Conservation (phyloP, 2,113 vertebrate genomes). For the Lophius piscatorius region DNA sequence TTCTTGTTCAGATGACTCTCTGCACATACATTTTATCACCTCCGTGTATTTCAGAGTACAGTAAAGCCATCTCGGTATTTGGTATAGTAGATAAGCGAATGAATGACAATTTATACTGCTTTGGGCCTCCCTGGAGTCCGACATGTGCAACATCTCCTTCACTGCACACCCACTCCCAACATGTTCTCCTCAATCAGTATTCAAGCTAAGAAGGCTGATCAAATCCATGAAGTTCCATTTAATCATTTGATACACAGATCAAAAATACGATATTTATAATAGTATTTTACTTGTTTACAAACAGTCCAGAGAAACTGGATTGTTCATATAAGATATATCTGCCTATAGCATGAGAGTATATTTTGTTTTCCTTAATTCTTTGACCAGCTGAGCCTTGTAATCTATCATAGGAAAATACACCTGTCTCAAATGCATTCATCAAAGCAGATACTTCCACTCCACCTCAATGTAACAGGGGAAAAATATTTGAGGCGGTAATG, state of each 20-base stretch:
- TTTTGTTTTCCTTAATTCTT: neutral
- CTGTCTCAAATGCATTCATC: too few relatives aligned
- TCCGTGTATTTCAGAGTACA: slow-evolving; percentile 10
- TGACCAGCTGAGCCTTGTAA: neutral
- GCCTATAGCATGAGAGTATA: neutral
- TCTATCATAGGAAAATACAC: neutral
- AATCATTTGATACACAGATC: too few relatives aligned
- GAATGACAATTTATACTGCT: slow-evolving; percentile 33
- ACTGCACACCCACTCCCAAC: slow-evolving; percentile 49
- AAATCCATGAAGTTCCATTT: too few relatives aligned
- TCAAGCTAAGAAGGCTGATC: too few relatives aligned
- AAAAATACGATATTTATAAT: too few relatives aligned
- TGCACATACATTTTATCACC: slow-evolving; percentile 51
- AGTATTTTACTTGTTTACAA: neutral
- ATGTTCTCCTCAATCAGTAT: slow-evolving; percentile 23
- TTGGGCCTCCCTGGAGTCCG: slow-evolving; percentile 26
- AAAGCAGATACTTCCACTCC: too few relatives aligned
- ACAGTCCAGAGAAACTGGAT: neutral
- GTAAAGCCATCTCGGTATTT: slow-evolving; percentile 1
- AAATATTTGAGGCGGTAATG: too few relatives aligned
- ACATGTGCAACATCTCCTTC: slow-evolving; percentile 51
- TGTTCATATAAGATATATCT: too few relatives aligned
- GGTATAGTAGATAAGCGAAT: neutral
- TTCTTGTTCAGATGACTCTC: slow-evolving; percentile 26
- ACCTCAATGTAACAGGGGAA: too few relatives aligned